Percentiles rank a stretch among this genome's conserved stretches.
Conservation (phyloP, 2,888 invertebrate genomes). For the Drosophila anceps region DNA sequence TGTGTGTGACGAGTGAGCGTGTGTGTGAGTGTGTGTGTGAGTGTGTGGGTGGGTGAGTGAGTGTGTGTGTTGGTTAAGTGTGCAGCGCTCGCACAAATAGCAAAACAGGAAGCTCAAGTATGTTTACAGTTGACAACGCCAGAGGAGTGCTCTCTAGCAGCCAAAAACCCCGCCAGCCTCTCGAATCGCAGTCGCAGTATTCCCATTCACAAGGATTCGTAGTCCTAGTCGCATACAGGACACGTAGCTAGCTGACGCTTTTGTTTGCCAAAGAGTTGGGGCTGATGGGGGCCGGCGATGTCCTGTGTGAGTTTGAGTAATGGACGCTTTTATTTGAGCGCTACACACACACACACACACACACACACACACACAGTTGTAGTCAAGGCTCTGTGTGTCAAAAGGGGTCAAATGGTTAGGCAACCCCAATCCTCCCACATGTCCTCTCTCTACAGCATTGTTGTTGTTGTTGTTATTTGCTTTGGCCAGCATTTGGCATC, state of each 20-base stretch:
- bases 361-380: background rate
- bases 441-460: conserved; percentile 32
- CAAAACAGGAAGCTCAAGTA: conserved; percentile 79
- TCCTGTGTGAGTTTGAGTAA: conserved; percentile 71
- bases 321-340: conserved; percentile 81
- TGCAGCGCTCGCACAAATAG: conserved; percentile 69
- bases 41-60: conserved; percentile 23
- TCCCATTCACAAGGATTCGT: conserved; percentile 6
- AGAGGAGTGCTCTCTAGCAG: conserved; percentile 36
- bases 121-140: conserved; percentile 82
- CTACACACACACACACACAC: conserved; percentile 41
- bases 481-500: conserved; percentile 58
- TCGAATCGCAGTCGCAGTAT: conserved; percentile 31
- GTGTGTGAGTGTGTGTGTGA: conserved; percentile 15
- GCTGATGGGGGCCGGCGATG: conserved; percentile 5
- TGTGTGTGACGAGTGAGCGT: conserved; percentile 28
- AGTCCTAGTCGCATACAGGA: conserved; percentile 43
- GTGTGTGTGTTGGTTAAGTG: conserved; percentile 53
- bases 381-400: conserved; percentile 69
- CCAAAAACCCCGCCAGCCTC: conserved; percentile 5
- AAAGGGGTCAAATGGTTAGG: conserved; percentile 80
- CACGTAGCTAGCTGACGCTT: conserved; percentile 54
- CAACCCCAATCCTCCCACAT: conserved; percentile 2
- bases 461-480: conserved; percentile 60
- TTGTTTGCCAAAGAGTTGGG: conserved; percentile 57